A percentile compares a stretch with the other conserved stretches of the same genome.
Evolutionary conservation across 2,888 invertebrate genomes (phyloP).

Genomic region (Drosophila pseudotalamancana): DNA sequence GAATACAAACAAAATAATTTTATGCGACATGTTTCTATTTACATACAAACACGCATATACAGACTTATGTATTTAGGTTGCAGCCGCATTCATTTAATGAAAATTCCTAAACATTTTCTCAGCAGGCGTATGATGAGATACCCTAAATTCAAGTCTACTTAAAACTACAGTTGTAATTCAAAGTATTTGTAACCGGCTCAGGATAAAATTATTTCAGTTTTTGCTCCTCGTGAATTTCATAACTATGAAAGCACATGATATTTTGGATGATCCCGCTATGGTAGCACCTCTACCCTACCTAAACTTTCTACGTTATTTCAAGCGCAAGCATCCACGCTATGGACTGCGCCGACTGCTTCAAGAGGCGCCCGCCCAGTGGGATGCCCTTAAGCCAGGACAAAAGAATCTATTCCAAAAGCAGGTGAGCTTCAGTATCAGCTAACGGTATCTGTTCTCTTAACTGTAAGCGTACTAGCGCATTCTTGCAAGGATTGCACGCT

Average conservation of each 20-base stretch:
- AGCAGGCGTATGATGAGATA: neutral
- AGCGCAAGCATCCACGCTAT: conserved; percentile 24
- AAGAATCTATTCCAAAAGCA: conserved; percentile 31
- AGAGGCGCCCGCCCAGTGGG: conserved; percentile 41
- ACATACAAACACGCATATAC: neutral
- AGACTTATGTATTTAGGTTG: neutral
- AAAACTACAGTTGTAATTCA: neutral
- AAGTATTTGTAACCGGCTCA: neutral
- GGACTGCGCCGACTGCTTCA: conserved; percentile 32
- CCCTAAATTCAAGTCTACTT: neutral
- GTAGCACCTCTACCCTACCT: conserved; percentile 48
- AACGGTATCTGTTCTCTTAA: neutral
- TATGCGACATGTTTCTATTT: conserved; percentile 9
- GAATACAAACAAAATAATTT: conserved; percentile 9
- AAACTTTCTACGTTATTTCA: conserved; percentile 54
- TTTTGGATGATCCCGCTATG: conserved; percentile 33
- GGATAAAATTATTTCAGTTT: conserved; percentile 1
- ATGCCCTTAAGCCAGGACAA: conserved; percentile 25
- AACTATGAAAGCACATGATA: neutral
- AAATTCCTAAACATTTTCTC: neutral
- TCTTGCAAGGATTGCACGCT: conserved; percentile 24
- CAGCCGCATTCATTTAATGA: neutral
- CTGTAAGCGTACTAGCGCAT: conserved; percentile 26
- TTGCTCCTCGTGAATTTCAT: neutral
- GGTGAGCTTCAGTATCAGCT: conserved; percentile 15